These are phyloP conservation scores for Habropoda laboriosa DNA, from an alignment of 1,140 invertebrate species.

Conservation along the genomic window DNA sequence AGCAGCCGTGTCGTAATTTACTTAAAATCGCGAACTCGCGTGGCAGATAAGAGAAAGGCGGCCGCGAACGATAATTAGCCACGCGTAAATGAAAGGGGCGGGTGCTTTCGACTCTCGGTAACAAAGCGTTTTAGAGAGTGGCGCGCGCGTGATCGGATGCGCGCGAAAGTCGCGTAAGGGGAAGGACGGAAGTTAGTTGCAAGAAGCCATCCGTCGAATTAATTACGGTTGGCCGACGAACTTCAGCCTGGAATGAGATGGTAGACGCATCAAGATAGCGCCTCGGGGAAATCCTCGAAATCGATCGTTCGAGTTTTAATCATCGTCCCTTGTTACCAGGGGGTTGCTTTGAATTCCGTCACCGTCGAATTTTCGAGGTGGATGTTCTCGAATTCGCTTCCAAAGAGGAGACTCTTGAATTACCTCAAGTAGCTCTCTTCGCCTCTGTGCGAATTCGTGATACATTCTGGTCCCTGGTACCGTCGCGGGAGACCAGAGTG, in stretches of 20 bases:
- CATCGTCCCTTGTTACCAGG: conserved; percentile 7
- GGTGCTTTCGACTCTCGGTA: too few species aligned
- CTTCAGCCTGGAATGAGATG: conserved; percentile 7
- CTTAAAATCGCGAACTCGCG: neutral
- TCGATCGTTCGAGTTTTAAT: conserved; percentile 49
- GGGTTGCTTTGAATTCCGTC: conserved; percentile 3
- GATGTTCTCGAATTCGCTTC: neutral
- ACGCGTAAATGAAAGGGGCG: neutral
- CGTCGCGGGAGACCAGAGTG: too few species aligned
- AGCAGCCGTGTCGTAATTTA: neutral
- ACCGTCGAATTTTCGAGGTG: neutral
- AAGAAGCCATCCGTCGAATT: conserved; percentile 42
- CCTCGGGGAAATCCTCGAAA: conserved; percentile 45
- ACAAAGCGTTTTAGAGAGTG: conserved; percentile 25
- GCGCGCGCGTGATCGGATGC: neutral
- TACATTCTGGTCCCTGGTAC: too few species aligned
- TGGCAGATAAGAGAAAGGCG: neutral
- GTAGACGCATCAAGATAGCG: conserved; percentile 21
- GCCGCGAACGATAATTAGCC: conserved; percentile 10
- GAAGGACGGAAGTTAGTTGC: neutral
- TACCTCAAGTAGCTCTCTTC: neutral
- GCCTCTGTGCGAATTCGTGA: too few species aligned
- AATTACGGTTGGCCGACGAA: conserved; percentile 38
- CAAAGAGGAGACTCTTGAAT: neutral
- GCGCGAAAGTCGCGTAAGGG: conserved; percentile 31